Conservation (phyloP, 2,797 vertebrate genomes). For the Hirundo rustica region DNA sequence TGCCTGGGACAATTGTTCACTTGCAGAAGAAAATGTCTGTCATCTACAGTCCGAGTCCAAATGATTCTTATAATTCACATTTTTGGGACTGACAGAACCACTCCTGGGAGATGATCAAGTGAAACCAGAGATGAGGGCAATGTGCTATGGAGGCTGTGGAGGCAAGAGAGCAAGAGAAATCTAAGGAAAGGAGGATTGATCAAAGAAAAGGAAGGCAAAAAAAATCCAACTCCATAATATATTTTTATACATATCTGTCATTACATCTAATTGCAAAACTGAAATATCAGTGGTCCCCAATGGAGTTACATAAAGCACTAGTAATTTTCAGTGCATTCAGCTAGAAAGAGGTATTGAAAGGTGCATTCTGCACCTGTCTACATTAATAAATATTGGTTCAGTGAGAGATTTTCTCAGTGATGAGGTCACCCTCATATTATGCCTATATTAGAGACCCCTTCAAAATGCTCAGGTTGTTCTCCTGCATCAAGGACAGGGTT, state of each 20-base stretch:
- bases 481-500: not conserved
- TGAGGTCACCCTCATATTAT: not conserved
- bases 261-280: conserved; percentile 25
- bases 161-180: not conserved
- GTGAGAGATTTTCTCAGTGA: not conserved
- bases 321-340: conserved; percentile 13
- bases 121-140: not conserved
- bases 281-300: conserved; percentile 16
- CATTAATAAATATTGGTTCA: conserved; percentile 12
- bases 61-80: not conserved
- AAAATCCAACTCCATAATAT: not conserved
- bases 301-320: not conserved
- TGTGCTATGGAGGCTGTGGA: not conserved
- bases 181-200: not conserved
- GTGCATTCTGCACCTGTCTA: conserved; percentile 29
- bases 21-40: not conserved
- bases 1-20: not conserved
- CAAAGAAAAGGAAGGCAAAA: not conserved
- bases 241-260: conserved; percentile 12
- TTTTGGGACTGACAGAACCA: not conserved
- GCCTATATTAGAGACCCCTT: conserved; percentile 9
- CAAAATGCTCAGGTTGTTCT: not conserved
- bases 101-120: not conserved
- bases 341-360: conserved; percentile 21
- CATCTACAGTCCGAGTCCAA: not conserved